phyloP scores from a whole-genome alignment of 1,140 invertebrate species.

The Chrysomallon squamiferum region DNA sequence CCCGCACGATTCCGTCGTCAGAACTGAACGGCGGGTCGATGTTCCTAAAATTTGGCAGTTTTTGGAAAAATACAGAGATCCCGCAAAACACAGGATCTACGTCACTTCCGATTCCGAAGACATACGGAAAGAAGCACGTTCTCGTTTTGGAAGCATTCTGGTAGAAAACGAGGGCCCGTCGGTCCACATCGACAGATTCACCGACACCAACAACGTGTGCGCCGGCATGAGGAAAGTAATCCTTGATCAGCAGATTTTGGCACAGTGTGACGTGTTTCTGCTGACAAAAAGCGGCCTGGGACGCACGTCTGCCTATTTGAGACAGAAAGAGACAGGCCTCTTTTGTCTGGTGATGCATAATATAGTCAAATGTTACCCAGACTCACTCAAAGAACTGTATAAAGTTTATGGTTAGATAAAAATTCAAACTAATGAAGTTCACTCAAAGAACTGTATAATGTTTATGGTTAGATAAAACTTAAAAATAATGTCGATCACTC shows the following conservation, averaged over 20 bases:
- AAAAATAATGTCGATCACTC: too few relatives aligned
- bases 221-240: conserved; percentile 11
- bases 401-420: neutral
- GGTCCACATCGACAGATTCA: conserved; percentile 9
- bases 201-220: neutral
- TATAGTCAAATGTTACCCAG: neutral
- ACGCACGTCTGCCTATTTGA: conserved; percentile 9
- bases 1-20: neutral
- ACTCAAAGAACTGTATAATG: neutral
- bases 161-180: conserved; percentile 1
- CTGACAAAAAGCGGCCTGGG: conserved; percentile 11
- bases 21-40: neutral
- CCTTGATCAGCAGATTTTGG: conserved; percentile 18
- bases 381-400: neutral
- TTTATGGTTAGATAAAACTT: too few relatives aligned
- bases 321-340: conserved; percentile 7
- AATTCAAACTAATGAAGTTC: too few relatives aligned
- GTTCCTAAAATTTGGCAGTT: conserved; percentile 17
- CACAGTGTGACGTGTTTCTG: conserved; percentile 23
- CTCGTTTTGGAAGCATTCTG: neutral
- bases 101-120: conserved; percentile 20
- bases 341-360: conserved; percentile 9
- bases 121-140: conserved; percentile 1
- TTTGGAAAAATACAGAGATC: conserved; percentile 1
- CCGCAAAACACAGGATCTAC: conserved; percentile 15